phyloP scores from a whole-genome alignment of 2,113 vertebrate genomes.

The Semnornis frantzii region DNA sequence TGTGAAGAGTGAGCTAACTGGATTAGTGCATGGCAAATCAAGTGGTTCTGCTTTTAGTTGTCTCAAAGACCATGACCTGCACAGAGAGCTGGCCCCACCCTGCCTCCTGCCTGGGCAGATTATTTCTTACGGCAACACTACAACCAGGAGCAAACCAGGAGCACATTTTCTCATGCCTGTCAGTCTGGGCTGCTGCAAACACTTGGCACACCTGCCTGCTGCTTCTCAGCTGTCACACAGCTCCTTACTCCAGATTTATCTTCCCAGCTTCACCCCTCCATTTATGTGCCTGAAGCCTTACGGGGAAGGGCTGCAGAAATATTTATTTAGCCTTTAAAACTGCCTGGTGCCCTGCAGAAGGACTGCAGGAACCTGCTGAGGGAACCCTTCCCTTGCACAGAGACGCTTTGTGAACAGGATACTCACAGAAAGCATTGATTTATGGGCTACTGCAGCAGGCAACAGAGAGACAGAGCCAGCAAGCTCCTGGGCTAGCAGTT shows the following conservation, averaged over 20 bases:
- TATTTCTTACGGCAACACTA: not conserved
- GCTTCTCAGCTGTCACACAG: not conserved
- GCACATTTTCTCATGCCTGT: conserved; percentile 24
- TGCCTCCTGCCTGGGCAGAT: not conserved
- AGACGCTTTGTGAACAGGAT: not conserved
- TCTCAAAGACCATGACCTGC: not conserved
- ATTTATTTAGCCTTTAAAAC: not conserved
- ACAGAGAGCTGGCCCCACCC: not conserved
- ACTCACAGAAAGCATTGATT: not conserved
- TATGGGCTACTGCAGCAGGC: not conserved
- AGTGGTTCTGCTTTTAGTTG: conserved; percentile 34
- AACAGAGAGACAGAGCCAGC: not conserved
- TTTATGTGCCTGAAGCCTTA: not conserved
- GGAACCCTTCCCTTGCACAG: not conserved
- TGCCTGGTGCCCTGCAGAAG: not conserved
- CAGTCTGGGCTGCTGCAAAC: not conserved
- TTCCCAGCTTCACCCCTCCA: not conserved
- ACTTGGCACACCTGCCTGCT: conserved; percentile 23
- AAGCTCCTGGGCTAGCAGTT: not conserved
- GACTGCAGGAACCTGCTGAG: not conserved
- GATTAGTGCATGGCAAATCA: conserved; percentile 39
- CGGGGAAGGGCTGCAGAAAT: not conserved
- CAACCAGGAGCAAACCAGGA: not conserved
- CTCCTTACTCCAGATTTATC: conserved; percentile 51
- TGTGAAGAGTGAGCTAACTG: conserved; percentile 13